Conservation (phyloP, 1,140 invertebrate species). For the Nasonia vitripennis region DNA sequence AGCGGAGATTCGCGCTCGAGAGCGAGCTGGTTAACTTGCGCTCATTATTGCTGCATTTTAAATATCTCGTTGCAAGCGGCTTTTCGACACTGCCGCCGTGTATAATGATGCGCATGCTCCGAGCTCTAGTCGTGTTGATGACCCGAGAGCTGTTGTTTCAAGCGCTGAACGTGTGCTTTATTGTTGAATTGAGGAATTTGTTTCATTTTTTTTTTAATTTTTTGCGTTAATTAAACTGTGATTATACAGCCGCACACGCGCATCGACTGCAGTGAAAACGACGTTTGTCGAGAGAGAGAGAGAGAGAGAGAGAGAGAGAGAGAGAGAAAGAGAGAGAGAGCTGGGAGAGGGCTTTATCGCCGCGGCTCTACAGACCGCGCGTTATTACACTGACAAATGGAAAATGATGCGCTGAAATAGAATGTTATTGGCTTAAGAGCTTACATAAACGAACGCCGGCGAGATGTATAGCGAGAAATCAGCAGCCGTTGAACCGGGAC, state of each 20-base stretch:
- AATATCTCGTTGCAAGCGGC: slow-evolving; percentile 55
- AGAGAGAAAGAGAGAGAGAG: neutral
- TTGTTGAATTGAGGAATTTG: no score
- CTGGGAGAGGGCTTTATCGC: no score
- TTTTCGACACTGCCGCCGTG: slow-evolving; percentile 31
- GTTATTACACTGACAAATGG: neutral
- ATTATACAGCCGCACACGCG: no score
- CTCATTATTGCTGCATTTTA: slow-evolving; percentile 69
- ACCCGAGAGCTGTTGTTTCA: neutral
- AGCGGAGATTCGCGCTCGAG: neutral
- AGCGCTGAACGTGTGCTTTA: no score
- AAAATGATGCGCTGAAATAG: neutral
- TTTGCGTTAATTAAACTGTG: no score
- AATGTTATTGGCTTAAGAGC: neutral
- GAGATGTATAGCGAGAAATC: no score
- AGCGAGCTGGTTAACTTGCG: slow-evolving; percentile 59
- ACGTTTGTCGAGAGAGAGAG: neutral
- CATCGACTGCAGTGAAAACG: neutral
- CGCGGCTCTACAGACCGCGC: no score
- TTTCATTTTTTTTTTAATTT: no score
- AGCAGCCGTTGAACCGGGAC: no score
- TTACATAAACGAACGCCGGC: neutral
- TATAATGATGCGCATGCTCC: slow-evolving; percentile 10
- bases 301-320: no score
- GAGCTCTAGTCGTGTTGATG: neutral